These are phyloP conservation scores for Callaeas wilsoni DNA, from an alignment of 2,113 vertebrate genomes.

Conservation along the genomic window DNA sequence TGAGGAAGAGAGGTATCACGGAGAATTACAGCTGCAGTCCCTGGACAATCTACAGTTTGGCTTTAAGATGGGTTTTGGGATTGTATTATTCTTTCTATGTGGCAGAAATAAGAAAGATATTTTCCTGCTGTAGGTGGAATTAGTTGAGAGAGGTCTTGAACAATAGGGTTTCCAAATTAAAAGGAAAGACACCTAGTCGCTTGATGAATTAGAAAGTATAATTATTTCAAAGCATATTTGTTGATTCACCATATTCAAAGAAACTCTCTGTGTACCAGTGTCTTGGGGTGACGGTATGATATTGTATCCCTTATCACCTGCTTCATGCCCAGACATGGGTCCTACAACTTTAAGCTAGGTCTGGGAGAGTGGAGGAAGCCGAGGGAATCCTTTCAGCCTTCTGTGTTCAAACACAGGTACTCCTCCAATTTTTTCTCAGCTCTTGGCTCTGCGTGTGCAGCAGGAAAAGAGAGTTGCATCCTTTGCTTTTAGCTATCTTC, in stretches of 20 bases:
- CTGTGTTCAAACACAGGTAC: too few relatives aligned
- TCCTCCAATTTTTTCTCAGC: too few relatives aligned
- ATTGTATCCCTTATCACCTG: too few relatives aligned
- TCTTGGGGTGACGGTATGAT: too few relatives aligned
- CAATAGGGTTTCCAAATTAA: not conserved
- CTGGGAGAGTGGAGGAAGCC: too few relatives aligned
- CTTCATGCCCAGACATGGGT: too few relatives aligned
- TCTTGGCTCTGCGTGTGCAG: too few relatives aligned
- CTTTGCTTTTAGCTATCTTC: too few relatives aligned
- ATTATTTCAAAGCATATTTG: not conserved
- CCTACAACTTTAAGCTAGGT: too few relatives aligned
- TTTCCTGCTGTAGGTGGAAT: not conserved
- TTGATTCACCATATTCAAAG: not conserved
- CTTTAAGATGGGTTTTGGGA: not conserved
- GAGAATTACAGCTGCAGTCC: not conserved
- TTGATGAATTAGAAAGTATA: not conserved
- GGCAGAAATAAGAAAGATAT: not conserved
- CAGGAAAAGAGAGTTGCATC: too few relatives aligned
- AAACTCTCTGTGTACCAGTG: not conserved
- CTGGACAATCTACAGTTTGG: not conserved
- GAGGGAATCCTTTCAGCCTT: too few relatives aligned
- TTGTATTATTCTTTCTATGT: not conserved
- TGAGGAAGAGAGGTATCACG: not conserved
- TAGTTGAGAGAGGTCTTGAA: not conserved
- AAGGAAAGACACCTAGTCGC: not conserved